Base-by-base conservation (phyloP, 2,888 invertebrate species). In the Fragum sueziense region DNA sequence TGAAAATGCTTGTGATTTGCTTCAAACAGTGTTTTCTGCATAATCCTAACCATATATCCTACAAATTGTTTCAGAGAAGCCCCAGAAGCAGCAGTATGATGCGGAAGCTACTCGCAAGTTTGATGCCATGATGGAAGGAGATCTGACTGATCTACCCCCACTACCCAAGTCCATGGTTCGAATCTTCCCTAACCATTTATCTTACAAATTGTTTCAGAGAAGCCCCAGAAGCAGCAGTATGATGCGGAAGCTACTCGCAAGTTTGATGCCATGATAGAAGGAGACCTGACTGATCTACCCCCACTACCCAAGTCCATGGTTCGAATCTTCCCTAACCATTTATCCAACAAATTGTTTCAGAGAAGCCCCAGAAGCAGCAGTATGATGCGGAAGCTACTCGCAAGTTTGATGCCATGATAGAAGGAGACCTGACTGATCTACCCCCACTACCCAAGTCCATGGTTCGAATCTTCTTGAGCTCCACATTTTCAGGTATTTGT, bases 141-240 rank as follows among this genome's bases (percentile, higher is more conserved):
- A 87, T 29, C 70, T 91, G 3, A 74, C 82, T 1, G 84, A 91
- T 54, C 75, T 92, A 33, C 92, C 91, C 31, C 85, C 87, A 11
- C 79, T 88, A 17, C 90, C 91, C 0, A 86, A 88, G 41, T 89
- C 91, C n/a, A 88, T 88, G 76, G 90, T 92, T 57, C 76, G 90
- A 37, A 89, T 92, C 34, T 92, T 92, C 71, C 85, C 92, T 31
- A 91, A n/a, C n/a, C n/a, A n/a, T n/a, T n/a, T n/a, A n/a, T n/a
- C n/a, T n/a, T n/a, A n/a, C n/a, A n/a, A n/a, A n/a, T n/a, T n/a
- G n/a, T n/a, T n/a, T n/a, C 76, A 85, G 84, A 76, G 29, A 84
- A 82, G 54, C 78, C 82, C 51, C 74, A 76, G 27, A 57, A 57
- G 57, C 22, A 22, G 27, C 57, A 57, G 22, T 86, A 62, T 83